Conservation (phyloP, 2,797 vertebrate genomes). For the Loris lydekkerianus region DNA sequence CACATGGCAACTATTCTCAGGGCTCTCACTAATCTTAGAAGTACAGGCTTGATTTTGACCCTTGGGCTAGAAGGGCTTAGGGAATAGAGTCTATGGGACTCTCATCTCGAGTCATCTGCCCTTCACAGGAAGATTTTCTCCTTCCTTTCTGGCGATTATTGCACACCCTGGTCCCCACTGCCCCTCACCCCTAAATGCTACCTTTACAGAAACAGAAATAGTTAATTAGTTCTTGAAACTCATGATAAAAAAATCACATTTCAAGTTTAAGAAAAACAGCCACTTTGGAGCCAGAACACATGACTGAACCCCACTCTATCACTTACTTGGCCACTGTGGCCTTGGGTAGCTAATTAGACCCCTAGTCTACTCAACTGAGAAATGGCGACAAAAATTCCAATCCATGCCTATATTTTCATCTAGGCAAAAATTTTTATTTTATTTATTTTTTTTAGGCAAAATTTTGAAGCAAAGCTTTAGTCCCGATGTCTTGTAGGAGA, state of each 20-base stretch:
- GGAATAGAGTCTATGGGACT: neutral
- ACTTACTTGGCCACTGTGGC: neutral
- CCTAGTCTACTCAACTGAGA: neutral
- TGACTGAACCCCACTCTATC: neutral
- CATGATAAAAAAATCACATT: neutral
- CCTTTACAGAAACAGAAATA: neutral
- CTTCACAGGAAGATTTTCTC: neutral
- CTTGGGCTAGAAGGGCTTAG: neutral
- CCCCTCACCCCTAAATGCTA: neutral
- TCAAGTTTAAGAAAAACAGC: neutral
- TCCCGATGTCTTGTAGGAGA: neutral
- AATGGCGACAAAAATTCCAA: neutral
- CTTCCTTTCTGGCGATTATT: constrained; percentile 6
- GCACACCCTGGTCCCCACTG: neutral
- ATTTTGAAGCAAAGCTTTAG: neutral
- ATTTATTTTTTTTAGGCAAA: too few relatives aligned
- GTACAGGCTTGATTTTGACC: neutral
- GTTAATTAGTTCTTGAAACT: neutral
- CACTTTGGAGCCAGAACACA: neutral
- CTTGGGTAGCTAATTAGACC: neutral
- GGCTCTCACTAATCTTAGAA: neutral
- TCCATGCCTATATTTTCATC: too few relatives aligned
- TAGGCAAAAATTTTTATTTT: neutral
- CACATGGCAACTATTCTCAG: neutral
- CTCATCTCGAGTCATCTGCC: neutral